A percentile compares a stretch with the other conserved stretches of the same genome.
phyloP scores from a whole-genome alignment of 2,797 vertebrate species.

The Ceryle rudis region DNA sequence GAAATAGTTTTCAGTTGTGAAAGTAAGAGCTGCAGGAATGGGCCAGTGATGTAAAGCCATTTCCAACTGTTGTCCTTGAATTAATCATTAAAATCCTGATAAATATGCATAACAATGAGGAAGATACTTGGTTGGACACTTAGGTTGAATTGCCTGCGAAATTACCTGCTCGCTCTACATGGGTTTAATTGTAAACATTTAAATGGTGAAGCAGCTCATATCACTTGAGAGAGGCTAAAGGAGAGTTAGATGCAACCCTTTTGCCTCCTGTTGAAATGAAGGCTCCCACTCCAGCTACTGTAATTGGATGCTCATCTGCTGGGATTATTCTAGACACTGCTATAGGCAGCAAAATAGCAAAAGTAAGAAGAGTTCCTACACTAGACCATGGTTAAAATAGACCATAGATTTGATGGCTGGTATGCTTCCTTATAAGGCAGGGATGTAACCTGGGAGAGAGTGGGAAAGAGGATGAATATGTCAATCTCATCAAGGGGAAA shows the following conservation, averaged over 20 bases:
- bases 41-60: neutral
- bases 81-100: neutral
- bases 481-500: neutral
- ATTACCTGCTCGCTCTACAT: neutral
- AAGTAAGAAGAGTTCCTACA: neutral
- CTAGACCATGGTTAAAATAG: neutral
- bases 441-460: neutral
- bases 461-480: neutral
- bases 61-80: neutral
- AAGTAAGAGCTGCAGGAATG: neutral
- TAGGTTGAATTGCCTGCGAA: neutral
- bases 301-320: neutral
- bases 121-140: neutral
- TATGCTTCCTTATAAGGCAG: neutral
- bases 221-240: neutral
- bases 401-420: neutral
- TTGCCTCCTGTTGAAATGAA: neutral
- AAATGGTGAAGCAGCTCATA: neutral
- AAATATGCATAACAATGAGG: neutral
- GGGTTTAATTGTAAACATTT: neutral
- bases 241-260: neutral
- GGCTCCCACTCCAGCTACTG: neutral
- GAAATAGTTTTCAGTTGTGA: neutral
- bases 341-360: neutral
- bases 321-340: neutral